Percentiles rank a stretch among this genome's conserved stretches.
These are phyloP conservation scores for Cercopithecus mona DNA, from an alignment of 2,113 vertebrate species.

Conservation along the genomic window DNA sequence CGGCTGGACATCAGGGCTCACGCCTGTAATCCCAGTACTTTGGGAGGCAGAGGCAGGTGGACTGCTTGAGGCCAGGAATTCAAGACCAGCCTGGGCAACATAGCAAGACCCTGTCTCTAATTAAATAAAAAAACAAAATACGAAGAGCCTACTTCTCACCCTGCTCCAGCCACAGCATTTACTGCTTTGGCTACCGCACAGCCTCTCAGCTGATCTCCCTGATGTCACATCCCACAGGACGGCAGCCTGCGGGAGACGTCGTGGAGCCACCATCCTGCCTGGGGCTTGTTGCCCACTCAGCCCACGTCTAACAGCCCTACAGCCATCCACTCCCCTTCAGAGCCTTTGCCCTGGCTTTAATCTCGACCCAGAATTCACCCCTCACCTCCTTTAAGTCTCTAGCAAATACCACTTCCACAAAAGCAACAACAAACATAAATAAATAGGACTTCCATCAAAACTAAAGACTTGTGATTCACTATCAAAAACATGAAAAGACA, in stretches of 20 bases:
- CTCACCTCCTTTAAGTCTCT: background rate
- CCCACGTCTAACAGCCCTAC: background rate
- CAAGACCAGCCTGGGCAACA: no score
- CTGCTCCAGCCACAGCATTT: background rate
- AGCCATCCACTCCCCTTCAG: background rate
- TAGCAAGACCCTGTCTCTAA: no score
- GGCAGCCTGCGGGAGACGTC: background rate
- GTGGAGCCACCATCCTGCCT: fast-evolving
- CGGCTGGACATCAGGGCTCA: no score
- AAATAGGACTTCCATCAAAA: background rate
- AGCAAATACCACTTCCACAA: background rate
- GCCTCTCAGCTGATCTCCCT: background rate
- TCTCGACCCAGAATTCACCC: background rate
- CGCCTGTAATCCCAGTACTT: no score
- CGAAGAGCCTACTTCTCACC: background rate
- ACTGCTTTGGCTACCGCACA: background rate
- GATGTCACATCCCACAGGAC: background rate
- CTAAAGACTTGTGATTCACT: background rate
- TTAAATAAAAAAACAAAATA: no score
- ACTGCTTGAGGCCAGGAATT: no score
- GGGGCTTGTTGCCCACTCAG: background rate
- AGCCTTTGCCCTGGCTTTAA: background rate
- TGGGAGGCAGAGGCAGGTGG: no score
- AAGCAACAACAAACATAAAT: background rate
- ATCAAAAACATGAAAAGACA: background rate